Evolutionary conservation across 2,113 vertebrate species (phyloP).

Genomic region (Amazona guildingii): DNA sequence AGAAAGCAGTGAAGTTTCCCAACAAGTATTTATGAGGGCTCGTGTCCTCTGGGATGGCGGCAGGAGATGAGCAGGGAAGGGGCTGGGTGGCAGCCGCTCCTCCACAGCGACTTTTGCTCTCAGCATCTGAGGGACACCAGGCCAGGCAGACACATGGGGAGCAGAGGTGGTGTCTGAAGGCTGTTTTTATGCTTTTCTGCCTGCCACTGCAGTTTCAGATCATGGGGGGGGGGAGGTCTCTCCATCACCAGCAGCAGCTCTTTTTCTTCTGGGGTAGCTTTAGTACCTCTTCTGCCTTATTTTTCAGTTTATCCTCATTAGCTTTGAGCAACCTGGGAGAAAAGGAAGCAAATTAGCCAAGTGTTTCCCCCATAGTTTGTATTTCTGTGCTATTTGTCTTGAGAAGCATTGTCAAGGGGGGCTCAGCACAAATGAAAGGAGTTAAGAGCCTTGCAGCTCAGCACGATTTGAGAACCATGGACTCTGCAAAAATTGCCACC

Average conservation of each 20-base stretch:
- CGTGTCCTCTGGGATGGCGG: neutral
- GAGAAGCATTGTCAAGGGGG: neutral
- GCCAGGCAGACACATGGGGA: neutral
- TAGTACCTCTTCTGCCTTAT: constrained; percentile 53
- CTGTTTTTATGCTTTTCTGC: neutral
- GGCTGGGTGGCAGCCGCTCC: accelerated
- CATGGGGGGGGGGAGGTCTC: accelerated
- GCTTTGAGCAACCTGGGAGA: constrained; percentile 78
- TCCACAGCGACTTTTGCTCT: neutral
- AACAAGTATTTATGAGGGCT: neutral
- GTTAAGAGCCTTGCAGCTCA: neutral
- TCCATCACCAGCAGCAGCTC: constrained; percentile 78
- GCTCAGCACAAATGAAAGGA: neutral
- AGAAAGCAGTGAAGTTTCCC: neutral
- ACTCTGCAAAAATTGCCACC: neutral
- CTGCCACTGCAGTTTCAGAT: neutral
- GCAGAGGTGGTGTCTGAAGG: neutral
- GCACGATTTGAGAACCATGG: accelerated
- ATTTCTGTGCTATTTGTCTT: neutral
- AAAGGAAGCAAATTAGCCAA: neutral
- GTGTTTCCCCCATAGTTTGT: neutral
- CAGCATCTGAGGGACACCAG: neutral
- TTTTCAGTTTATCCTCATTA: constrained; percentile 66
- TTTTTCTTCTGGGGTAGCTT: constrained; percentile 68
- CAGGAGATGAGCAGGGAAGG: neutral